phyloP scores from a whole-genome alignment of 37 sponge, comb jelly and placozoan species.

The Chondrilla cf. caribensis region DNA sequence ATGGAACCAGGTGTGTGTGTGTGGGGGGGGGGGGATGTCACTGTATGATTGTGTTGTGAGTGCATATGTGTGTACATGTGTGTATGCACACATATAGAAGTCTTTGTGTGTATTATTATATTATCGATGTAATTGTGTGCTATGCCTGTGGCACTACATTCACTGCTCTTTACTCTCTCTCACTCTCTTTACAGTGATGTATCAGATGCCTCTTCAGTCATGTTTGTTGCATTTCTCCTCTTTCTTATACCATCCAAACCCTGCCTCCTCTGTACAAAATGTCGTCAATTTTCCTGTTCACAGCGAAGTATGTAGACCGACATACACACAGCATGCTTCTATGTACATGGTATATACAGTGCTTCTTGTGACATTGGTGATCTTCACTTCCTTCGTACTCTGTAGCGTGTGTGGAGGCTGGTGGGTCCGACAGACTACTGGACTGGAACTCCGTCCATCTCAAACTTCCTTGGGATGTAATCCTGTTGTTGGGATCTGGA shows the following conservation, averaged over 20 bases:
- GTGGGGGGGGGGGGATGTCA: too few species aligned
- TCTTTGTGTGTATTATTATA: too few species aligned
- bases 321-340: too few species aligned
- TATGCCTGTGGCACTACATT: too few species aligned
- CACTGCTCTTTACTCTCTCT: too few species aligned
- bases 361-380: not conserved
- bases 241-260: constrained; percentile 74
- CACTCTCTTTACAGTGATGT: constrained; percentile 44
- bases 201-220: constrained; percentile 67
- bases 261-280: not conserved
- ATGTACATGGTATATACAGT: too few species aligned
- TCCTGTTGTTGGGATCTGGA: constrained; percentile 86
- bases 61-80: not conserved
- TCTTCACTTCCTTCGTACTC: not conserved
- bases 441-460: constrained; percentile 78
- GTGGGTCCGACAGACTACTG: constrained; percentile 27
- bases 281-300: not conserved
- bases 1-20: constrained; percentile 41
- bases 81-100: too few species aligned
- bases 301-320: too few species aligned
- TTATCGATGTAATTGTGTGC: too few species aligned
- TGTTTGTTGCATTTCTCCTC: constrained; percentile 69
- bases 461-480: constrained; percentile 91
- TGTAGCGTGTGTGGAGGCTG: not conserved
- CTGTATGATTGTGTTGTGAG: not conserved